A percentile compares a stretch with the other conserved stretches of the same genome.
Conservation (phyloP, 2,888 invertebrate genomes). For the Agrilus biguttatus region DNA sequence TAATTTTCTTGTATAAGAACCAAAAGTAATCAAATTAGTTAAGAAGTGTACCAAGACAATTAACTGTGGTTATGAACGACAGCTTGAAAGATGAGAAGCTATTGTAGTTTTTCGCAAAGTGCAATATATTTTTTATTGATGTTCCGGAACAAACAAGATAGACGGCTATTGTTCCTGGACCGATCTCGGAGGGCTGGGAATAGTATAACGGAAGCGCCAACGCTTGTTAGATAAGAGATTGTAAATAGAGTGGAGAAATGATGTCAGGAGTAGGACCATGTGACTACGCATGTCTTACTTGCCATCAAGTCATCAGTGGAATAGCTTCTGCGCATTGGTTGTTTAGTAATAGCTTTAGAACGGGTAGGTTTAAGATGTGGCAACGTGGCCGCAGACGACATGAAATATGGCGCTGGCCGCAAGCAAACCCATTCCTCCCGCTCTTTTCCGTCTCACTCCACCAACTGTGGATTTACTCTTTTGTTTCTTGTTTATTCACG, state of each 20-base stretch:
- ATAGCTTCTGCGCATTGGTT: conserved; percentile 3
- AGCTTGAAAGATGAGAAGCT: no score
- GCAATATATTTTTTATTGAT: no score
- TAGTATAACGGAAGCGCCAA: no score
- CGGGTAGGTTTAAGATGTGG: conserved; percentile 13
- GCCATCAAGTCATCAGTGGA: not conserved
- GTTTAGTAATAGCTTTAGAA: conserved; percentile 13
- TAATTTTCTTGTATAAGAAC: no score
- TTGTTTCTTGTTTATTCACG: not conserved
- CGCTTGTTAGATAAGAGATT: no score
- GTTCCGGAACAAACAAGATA: no score
- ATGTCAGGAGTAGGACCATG: not conserved
- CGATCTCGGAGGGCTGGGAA: no score
- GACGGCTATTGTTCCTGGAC: no score
- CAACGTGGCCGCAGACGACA: conserved; percentile 26
- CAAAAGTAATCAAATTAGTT: no score
- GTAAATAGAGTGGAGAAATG: not conserved
- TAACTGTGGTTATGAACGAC: no score
- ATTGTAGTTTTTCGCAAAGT: no score
- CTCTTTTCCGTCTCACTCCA: conserved; percentile 16
- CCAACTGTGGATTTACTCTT: conserved; percentile 5
- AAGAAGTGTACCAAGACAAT: no score
- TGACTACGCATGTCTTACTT: not conserved
- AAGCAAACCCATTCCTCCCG: conserved; percentile 26
- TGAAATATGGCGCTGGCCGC: conserved; percentile 29